Conservation (phyloP, 2,797 vertebrate species). For the Acipenser ruthenus region DNA sequence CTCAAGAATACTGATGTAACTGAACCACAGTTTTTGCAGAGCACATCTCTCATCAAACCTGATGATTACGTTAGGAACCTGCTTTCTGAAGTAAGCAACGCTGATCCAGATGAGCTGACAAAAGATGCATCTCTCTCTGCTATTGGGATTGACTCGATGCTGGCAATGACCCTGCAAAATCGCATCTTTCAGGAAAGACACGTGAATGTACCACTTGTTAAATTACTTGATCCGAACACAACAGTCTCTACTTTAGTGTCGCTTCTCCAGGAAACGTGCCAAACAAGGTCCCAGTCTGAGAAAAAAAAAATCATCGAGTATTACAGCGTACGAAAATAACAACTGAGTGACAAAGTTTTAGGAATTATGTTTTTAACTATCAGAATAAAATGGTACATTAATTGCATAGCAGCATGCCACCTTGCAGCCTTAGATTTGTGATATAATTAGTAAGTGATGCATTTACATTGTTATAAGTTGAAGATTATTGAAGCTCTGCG, state of each 20-base stretch:
- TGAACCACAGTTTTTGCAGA: conserved; percentile 17
- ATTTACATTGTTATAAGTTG: too few relatives aligned
- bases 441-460: too few relatives aligned
- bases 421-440: too few relatives aligned
- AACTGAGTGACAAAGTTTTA: too few relatives aligned
- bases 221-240: conserved; percentile 67
- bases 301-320: too few relatives aligned
- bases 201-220: conserved; percentile 63
- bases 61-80: conserved; percentile 54
- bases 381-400: too few relatives aligned
- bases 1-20: conserved; percentile 24
- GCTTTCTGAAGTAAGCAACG: conserved; percentile 42
- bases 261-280: conserved; percentile 39
- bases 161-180: conserved; percentile 77
- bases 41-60: conserved; percentile 29
- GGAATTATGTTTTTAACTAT: too few relatives aligned
- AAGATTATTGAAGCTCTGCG: too few relatives aligned
- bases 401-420: too few relatives aligned
- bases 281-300: too few relatives aligned
- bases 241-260: conserved; percentile 51
- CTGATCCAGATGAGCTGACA: conserved; percentile 49
- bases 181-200: conserved; percentile 56
- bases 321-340: too few relatives aligned
- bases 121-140: conserved; percentile 48
- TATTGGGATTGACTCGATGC: conserved; percentile 76